phyloP scores from a whole-genome alignment of 2,888 invertebrate species.

The Mythimna lalbum region DNA sequence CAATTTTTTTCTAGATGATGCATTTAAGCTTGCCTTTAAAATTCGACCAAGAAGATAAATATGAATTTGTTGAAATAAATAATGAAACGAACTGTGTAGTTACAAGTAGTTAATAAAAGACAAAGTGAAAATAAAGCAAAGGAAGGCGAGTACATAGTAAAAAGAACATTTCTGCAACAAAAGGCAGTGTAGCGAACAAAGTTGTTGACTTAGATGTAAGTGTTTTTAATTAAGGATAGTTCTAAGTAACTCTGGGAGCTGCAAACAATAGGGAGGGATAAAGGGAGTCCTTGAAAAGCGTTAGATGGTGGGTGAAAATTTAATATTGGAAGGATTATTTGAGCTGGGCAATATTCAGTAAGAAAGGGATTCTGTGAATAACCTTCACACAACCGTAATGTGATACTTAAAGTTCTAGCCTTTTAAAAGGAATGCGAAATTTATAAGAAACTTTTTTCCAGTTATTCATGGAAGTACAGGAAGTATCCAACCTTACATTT shows the following conservation, averaged over 20 bases:
- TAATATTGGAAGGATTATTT: conserved; percentile 1
- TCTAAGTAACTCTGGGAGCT: neutral
- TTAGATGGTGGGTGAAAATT: conserved; percentile 4
- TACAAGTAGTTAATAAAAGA: conserved; percentile 9
- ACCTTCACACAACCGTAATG: neutral
- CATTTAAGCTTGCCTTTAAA: neutral
- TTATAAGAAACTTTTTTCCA: neutral
- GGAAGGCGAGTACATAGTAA: neutral
- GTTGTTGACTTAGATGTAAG: conserved; percentile 4
- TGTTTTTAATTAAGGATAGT: conserved; percentile 41
- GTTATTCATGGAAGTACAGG: too few species aligned
- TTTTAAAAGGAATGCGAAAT: neutral
- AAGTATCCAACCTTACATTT: too few species aligned
- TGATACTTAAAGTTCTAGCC: neutral
- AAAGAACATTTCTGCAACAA: conserved; percentile 13
- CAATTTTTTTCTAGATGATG: neutral
- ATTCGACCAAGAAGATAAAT: neutral
- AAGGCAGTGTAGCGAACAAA: neutral
- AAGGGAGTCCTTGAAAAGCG: neutral
- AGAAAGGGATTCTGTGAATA: neutral
- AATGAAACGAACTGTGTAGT: neutral
- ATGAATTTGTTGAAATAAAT: conserved; percentile 1
- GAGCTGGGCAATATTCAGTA: neutral
- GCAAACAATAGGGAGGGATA: conserved; percentile 14
- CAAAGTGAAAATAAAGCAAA: neutral